phyloP scores from a whole-genome alignment of 2,113 vertebrate species.

The Elaphurus davidianus region DNA sequence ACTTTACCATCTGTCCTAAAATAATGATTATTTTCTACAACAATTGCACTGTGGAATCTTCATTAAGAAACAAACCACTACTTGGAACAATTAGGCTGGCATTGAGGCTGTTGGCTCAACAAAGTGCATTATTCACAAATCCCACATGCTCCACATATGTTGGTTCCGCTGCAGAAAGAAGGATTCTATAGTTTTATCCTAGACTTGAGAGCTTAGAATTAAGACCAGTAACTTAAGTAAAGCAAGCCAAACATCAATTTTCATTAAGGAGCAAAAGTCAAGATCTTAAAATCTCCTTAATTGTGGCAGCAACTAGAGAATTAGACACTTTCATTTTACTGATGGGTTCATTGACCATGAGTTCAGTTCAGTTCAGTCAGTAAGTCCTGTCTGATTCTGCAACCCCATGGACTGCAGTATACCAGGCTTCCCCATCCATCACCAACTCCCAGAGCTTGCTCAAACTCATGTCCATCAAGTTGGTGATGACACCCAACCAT shows the following conservation, averaged over 20 bases:
- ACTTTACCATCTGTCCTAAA: conserved; percentile 72
- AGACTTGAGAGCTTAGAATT: background rate
- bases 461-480: background rate
- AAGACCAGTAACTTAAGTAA: background rate
- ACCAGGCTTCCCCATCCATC: background rate
- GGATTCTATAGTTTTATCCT: conserved; percentile 5
- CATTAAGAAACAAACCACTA: conserved; percentile 57
- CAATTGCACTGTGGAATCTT: conserved; percentile 54
- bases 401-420: background rate
- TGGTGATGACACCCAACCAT: background rate
- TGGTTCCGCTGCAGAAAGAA: background rate
- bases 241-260: background rate
- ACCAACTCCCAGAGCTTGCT: background rate
- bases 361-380: background rate
- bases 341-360: background rate
- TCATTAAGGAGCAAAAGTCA: background rate
- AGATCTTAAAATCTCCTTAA: background rate
- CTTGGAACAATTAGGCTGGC: conserved; percentile 63
- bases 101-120: conserved; percentile 52
- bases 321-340: background rate
- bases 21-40: conserved; percentile 59
- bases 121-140: conserved; percentile 33
- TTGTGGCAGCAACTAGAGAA: background rate
- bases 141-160: conserved; percentile 52
- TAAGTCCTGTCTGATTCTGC: background rate